Conservation (phyloP, 2,888 invertebrate species). For the Ecliptopera silaceata region DNA sequence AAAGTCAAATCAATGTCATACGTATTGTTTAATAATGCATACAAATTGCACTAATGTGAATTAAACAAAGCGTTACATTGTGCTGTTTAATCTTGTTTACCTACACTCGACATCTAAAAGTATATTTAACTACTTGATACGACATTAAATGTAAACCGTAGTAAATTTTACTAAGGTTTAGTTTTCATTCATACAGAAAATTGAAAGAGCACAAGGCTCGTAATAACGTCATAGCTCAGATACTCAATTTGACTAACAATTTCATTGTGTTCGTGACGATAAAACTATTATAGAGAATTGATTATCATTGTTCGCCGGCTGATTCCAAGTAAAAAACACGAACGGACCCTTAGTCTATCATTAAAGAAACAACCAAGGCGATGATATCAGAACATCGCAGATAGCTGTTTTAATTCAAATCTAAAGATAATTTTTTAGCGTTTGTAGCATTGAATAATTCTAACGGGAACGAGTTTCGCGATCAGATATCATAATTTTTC, state of each 20-base stretch:
- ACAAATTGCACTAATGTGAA: constrained; percentile 5
- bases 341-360: constrained; percentile 43
- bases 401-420: constrained; percentile 10
- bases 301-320: constrained; percentile 52
- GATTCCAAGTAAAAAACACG: constrained; percentile 47
- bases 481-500: not conserved
- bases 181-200: constrained; percentile 12
- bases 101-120: not conserved
- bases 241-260: constrained; percentile 40
- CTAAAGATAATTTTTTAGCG: not conserved
- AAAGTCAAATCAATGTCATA: too few relatives aligned
- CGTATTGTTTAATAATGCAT: not conserved
- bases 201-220: constrained; percentile 31
- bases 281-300: constrained; percentile 48
- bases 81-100: not conserved
- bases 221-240: constrained; percentile 36
- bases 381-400: constrained; percentile 38
- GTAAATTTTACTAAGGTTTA: too few relatives aligned
- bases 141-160: not conserved
- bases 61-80: not conserved
- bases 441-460: not conserved
- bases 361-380: constrained; percentile 39
- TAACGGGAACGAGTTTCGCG: not conserved
- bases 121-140: too few relatives aligned
- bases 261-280: constrained; percentile 58